Evolutionary conservation across 1,140 invertebrate species (phyloP).

Genomic region (Psilanteris sp.): DNA sequence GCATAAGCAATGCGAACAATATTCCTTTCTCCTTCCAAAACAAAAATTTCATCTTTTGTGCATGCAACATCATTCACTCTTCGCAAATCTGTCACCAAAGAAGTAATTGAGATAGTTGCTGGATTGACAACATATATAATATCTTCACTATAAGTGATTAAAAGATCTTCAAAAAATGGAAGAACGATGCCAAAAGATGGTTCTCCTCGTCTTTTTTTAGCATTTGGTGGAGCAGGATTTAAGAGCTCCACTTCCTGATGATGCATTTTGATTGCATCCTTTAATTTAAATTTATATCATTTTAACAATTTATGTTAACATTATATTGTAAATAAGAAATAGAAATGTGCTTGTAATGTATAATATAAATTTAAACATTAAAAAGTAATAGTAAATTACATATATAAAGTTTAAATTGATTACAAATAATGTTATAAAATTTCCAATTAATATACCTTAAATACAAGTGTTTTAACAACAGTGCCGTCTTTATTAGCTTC

Average conservation of each 20-base stretch:
- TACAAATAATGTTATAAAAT: too few relatives aligned
- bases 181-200: constrained; percentile 85
- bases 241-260: constrained; percentile 84
- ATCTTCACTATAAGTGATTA: constrained; percentile 87
- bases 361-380: too few relatives aligned
- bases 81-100: constrained; percentile 79
- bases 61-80: constrained; percentile 82
- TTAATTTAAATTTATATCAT: constrained; percentile 15
- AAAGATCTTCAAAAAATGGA: constrained; percentile 84
- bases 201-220: constrained; percentile 80
- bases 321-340: too few relatives aligned
- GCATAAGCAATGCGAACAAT: constrained; percentile 83
- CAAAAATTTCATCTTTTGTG: constrained; percentile 88
- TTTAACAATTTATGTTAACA: not conserved
- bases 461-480: constrained; percentile 91
- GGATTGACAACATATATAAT: constrained; percentile 89
- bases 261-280: constrained; percentile 83
- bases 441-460: too few relatives aligned
- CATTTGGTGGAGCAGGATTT: constrained; percentile 82
- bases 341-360: too few relatives aligned
- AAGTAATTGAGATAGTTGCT: constrained; percentile 76
- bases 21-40: constrained; percentile 85
- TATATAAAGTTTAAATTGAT: too few relatives aligned
- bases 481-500: constrained; percentile 86
- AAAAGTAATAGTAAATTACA: too few relatives aligned